A percentile compares a stretch with the other conserved stretches of the same genome.
Evolutionary conservation across 1,140 invertebrate species (phyloP).

Genomic region (Drusus annulatus): DNA sequence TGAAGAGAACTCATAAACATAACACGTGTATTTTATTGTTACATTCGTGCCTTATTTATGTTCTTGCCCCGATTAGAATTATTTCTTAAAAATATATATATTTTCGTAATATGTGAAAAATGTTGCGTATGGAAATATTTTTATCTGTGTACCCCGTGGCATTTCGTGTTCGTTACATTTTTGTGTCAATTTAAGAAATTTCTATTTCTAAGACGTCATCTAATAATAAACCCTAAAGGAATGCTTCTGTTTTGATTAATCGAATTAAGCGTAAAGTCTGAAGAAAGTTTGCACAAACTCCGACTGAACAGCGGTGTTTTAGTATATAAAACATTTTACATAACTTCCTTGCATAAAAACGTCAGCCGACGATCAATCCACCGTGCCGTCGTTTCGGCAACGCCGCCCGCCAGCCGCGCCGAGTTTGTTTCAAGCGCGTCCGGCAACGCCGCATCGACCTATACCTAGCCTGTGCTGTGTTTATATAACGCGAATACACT

Average conservation of each 20-base stretch:
- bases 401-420: conserved; percentile 3
- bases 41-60: no score
- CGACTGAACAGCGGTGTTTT: conserved; percentile 12
- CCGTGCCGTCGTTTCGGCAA: conserved; percentile 25
- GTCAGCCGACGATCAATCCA: conserved; percentile 39
- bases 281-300: conserved; percentile 20
- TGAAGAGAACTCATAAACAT: no score
- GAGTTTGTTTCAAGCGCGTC: neutral
- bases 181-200: neutral
- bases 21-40: no score
- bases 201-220: neutral
- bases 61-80: no score
- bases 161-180: neutral
- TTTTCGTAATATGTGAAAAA: no score
- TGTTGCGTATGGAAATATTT: neutral
- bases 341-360: conserved; percentile 42
- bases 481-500: conserved; percentile 43
- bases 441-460: conserved; percentile 34
- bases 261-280: conserved; percentile 18
- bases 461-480: conserved; percentile 33
- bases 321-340: conserved; percentile 32
- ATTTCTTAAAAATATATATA: no score
- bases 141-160: neutral
- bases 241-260: conserved; percentile 26
- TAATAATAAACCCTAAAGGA: neutral